Percentiles rank a stretch among this genome's conserved stretches.
Evolutionary conservation across 2,797 vertebrate genomes (phyloP).

Genomic region (Cynopterus sphinx): DNA sequence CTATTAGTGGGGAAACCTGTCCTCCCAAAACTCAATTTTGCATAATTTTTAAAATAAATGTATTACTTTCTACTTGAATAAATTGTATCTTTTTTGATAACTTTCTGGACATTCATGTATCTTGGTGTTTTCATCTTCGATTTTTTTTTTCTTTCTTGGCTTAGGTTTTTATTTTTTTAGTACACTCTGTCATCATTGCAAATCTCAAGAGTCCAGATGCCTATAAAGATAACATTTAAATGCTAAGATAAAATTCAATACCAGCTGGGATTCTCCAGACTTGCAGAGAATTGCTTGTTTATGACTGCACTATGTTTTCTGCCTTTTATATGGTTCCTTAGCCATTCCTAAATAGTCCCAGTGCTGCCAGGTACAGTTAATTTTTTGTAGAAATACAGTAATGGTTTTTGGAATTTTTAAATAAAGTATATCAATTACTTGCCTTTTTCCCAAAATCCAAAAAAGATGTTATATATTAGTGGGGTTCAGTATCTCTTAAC

Average conservation of each 20-base stretch:
- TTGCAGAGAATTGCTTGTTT: not conserved
- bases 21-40: not conserved
- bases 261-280: not conserved
- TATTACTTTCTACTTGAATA: not conserved
- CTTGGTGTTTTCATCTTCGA: not conserved
- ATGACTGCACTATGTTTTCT: not conserved
- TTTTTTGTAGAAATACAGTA: not conserved
- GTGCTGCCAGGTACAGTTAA: not conserved
- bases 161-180: not conserved
- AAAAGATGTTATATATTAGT: not conserved
- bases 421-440: not conserved
- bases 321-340: not conserved
- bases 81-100: not conserved
- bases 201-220: not conserved
- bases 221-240: slow-evolving; percentile 4
- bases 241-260: not conserved
- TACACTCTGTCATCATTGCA: not conserved
- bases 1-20: not conserved
- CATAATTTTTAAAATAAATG: not conserved
- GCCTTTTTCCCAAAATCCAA: not conserved
- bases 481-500: not conserved
- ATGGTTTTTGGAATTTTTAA: not conserved
- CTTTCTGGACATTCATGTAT: not conserved
- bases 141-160: not conserved
- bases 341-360: not conserved